phyloP scores from a whole-genome alignment of 1,140 invertebrate genomes.

The Archivesica marissinica region DNA sequence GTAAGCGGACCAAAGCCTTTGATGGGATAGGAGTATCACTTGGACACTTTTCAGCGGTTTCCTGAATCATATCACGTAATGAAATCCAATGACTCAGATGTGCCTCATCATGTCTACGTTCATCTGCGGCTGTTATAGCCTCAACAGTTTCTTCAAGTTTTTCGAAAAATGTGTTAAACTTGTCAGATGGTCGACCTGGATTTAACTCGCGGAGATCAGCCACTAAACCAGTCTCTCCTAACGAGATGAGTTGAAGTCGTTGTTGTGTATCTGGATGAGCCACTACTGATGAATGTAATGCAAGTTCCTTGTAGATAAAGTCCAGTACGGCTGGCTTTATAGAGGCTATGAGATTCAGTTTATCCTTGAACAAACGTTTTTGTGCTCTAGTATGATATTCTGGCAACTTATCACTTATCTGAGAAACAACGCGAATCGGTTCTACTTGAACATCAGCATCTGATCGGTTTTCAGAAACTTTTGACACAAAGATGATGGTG shows the following conservation, averaged over 20 bases:
- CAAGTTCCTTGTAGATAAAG: constrained; percentile 65
- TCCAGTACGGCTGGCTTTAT: constrained; percentile 44
- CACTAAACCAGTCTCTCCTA: constrained; percentile 58
- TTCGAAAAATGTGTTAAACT: constrained; percentile 61
- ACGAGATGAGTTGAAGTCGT: constrained; percentile 60
- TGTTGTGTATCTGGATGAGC: constrained; percentile 54
- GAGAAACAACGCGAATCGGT: no score
- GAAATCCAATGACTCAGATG: constrained; percentile 64
- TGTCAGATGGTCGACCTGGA: constrained; percentile 52
- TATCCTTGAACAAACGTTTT: constrained; percentile 42
- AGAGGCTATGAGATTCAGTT: constrained; percentile 30
- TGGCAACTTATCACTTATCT: not conserved
- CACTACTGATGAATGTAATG: constrained; percentile 53
- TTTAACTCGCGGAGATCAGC: constrained; percentile 60
- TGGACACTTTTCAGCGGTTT: constrained; percentile 45
- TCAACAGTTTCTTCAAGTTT: constrained; percentile 42
- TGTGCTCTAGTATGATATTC: constrained; percentile 64
- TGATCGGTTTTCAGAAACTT: no score
- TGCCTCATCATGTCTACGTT: constrained; percentile 52
- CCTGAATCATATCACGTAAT: constrained; percentile 52
- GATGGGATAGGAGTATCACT: constrained; percentile 47
- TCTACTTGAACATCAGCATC: no score
- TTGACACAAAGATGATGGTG: no score
- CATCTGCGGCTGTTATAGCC: constrained; percentile 61
- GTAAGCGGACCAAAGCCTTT: constrained; percentile 64